Percentiles rank a stretch among this genome's conserved stretches.
Conservation (phyloP, 2,888 invertebrate species). For the Agrochola macilenta region DNA sequence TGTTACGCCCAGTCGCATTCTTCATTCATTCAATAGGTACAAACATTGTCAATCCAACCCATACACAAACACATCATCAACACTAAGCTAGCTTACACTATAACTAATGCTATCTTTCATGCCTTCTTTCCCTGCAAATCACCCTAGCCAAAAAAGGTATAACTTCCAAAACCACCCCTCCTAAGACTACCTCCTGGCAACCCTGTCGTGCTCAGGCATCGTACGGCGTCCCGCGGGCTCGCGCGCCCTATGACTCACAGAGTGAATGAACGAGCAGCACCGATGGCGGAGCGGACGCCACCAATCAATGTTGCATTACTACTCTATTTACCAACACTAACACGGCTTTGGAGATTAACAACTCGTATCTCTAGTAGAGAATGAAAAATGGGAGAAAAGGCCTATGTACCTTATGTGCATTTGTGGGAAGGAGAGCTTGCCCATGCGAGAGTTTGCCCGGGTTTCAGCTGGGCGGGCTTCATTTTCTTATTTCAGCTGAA, state of each 20-base stretch:
- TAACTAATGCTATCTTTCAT: background rate
- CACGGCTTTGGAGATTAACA: slow-evolving; percentile 48
- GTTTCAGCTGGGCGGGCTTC: background rate
- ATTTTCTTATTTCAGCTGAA: background rate
- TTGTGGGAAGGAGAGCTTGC: background rate
- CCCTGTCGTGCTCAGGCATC: slow-evolving; percentile 47
- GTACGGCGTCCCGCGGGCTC: slow-evolving; percentile 64
- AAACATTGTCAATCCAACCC: background rate
- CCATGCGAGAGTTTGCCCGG: background rate
- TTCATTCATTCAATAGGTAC: background rate
- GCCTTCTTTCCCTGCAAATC: background rate
- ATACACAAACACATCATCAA: too few relatives aligned
- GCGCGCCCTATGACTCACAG: slow-evolving; percentile 56
- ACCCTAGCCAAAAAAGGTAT: background rate
- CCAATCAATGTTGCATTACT: slow-evolving; percentile 68
- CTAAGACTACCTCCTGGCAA: slow-evolving; percentile 28
- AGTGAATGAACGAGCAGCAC: slow-evolving; percentile 64
- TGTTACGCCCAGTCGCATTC: too few relatives aligned
- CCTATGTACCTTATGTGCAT: background rate
- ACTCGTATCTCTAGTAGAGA: slow-evolving; percentile 8
- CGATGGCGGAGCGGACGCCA: slow-evolving; percentile 44
- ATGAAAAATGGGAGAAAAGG: background rate
- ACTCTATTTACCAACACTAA: slow-evolving; percentile 68
- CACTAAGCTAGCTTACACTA: background rate
- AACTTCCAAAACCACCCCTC: slow-evolving; percentile 6